These are phyloP conservation scores for Danionella dracula DNA, from an alignment of 2,797 vertebrate genomes.

Conservation along the genomic window DNA sequence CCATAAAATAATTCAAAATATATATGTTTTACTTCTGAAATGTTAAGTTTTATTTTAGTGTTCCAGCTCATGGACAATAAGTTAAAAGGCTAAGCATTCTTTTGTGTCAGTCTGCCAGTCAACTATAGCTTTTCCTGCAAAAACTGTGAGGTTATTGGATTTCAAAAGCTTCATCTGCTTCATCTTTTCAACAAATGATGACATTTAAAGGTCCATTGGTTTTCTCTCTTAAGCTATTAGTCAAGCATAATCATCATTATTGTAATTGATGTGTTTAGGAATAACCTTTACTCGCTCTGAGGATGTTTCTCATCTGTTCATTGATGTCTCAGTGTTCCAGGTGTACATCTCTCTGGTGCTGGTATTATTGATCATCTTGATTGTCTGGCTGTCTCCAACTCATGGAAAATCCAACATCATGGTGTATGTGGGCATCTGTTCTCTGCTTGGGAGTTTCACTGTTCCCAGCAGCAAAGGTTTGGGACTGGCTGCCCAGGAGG, in stretches of 20 bases:
- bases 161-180: neutral
- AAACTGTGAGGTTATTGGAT: neutral
- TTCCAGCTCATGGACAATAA: too few relatives aligned
- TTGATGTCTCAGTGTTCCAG: constrained; percentile 79
- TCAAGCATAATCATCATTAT: neutral
- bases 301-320: constrained; percentile 17
- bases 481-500: constrained; percentile 83
- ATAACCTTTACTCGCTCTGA: neutral
- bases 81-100: too few relatives aligned
- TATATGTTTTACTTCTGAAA: too few relatives aligned
- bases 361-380: constrained; percentile 79
- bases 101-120: too few relatives aligned
- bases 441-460: constrained; percentile 91
- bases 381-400: constrained; percentile 82
- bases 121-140: neutral
- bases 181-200: neutral
- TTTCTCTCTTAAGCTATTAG: neutral
- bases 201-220: neutral
- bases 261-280: neutral
- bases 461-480: constrained; percentile 95
- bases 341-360: constrained; percentile 78
- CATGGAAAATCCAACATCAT: constrained; percentile 88
- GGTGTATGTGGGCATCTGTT: constrained; percentile 94
- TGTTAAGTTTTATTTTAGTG: too few relatives aligned
- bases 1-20: too few relatives aligned